Evolutionary conservation across 2,797 vertebrate species (phyloP).

Genomic region (Micromesistius poutassou): DNA sequence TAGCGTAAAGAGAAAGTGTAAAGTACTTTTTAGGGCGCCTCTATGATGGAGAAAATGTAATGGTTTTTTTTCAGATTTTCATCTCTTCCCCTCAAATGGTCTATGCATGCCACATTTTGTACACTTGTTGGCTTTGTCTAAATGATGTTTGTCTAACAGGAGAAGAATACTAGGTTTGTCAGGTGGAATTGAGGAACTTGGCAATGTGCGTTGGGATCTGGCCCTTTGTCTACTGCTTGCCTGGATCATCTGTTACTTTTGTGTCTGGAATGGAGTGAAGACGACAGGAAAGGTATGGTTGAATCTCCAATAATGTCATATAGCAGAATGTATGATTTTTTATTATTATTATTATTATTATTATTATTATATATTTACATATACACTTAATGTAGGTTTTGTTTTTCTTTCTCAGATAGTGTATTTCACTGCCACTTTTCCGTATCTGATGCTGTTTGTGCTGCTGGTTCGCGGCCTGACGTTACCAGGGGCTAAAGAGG

Average conservation of each 20-base stretch:
- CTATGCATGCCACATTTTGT: background rate
- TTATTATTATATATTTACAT: slow-evolving; percentile 3
- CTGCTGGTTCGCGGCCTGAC: slow-evolving; percentile 90
- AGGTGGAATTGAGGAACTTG: slow-evolving; percentile 85
- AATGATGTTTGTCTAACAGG: slow-evolving; percentile 58
- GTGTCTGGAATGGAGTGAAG: slow-evolving; percentile 95
- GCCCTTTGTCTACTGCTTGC: slow-evolving; percentile 86
- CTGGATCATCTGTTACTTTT: slow-evolving; percentile 93
- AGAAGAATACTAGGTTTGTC: slow-evolving; percentile 88
- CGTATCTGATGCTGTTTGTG: slow-evolving; percentile 89
- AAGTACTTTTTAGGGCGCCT: background rate
- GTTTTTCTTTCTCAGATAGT: slow-evolving; percentile 70
- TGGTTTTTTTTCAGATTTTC: background rate
- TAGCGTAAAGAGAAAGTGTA: too few species aligned
- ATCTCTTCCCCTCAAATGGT: background rate
- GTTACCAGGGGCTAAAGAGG: slow-evolving; percentile 85
- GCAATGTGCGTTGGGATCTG: slow-evolving; percentile 88
- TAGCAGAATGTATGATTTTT: background rate
- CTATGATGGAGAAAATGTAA: background rate
- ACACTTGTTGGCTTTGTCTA: background rate
- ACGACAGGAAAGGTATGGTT: slow-evolving; percentile 86
- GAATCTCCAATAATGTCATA: background rate
- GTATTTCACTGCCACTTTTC: slow-evolving; percentile 95
- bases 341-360: slow-evolving; percentile 11
- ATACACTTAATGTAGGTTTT: background rate